Percentiles rank a stretch among this genome's conserved stretches.
phyloP scores from a whole-genome alignment of 2,113 vertebrate genomes.

The Heloderma charlesbogerti region DNA sequence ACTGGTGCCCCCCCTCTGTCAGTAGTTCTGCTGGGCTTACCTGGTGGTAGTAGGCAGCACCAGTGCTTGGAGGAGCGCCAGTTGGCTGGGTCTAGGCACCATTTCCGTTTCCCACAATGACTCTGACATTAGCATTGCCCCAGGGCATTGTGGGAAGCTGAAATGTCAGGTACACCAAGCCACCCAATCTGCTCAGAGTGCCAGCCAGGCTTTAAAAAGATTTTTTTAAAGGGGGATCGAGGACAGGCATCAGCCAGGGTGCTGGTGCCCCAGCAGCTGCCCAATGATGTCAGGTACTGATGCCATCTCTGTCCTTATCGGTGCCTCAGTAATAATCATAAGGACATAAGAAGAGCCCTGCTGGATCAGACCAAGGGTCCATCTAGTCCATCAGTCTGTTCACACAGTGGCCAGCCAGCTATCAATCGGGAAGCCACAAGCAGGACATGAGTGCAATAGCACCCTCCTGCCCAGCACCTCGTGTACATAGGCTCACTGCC shows the following conservation, averaged over 20 bases:
- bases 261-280: background rate
- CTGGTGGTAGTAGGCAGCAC: no score
- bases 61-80: no score
- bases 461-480: no score
- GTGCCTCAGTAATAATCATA: conserved; percentile 13
- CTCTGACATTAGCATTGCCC: background rate
- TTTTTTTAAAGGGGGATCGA: background rate
- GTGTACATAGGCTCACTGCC: no score
- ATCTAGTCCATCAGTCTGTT: no score
- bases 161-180: background rate
- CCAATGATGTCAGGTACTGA: background rate
- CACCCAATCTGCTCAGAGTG: background rate
- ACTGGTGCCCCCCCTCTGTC: background rate
- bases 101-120: background rate
- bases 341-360: no score
- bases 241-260: no score
- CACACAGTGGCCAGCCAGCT: no score
- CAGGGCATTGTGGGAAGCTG: background rate
- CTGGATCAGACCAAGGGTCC: no score
- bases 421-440: no score
- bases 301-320: background rate
- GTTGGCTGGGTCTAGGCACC: background rate
- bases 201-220: background rate
- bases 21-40: no score
- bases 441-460: no score